Percentiles rank a stretch among this genome's conserved stretches.
Conservation (phyloP, 2,113 vertebrate genomes). For the Prinia subflava region DNA sequence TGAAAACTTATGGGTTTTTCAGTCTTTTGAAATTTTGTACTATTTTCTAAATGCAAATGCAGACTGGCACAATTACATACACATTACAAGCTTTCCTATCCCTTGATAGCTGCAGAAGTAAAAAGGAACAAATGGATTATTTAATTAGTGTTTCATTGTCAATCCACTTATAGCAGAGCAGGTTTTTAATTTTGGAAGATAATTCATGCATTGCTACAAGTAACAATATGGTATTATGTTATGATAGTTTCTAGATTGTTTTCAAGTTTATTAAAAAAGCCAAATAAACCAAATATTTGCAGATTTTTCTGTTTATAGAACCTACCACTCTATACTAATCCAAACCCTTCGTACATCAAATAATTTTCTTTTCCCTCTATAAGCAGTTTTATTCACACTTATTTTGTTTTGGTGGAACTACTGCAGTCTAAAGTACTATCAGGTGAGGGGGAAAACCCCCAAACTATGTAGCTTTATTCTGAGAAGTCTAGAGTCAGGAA, state of each 20-base stretch:
- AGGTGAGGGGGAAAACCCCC: fast-evolving
- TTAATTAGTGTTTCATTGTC: not conserved
- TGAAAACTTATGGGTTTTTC: not conserved
- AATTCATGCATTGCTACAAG: not conserved
- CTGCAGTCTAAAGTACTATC: not conserved
- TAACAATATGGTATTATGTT: not conserved
- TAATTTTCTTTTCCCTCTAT: not conserved
- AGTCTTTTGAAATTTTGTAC: not conserved
- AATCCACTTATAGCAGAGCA: not conserved
- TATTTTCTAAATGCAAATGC: not conserved
- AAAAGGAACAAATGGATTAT: not conserved
- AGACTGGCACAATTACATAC: not conserved
- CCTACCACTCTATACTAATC: not conserved
- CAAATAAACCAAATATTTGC: not conserved
- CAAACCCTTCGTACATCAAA: not conserved
- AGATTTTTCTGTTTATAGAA: not conserved
- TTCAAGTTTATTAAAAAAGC: not conserved
- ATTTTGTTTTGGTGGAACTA: not conserved
- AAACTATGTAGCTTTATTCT: not conserved
- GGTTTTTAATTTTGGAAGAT: not conserved
- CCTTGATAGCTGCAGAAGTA: not conserved
- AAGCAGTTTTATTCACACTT: not conserved
- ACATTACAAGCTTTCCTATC: not conserved
- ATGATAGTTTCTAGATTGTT: not conserved
- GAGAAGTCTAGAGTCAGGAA: not conserved